These are phyloP conservation scores for Scolopax bukidnonensis DNA, from an alignment of 2,797 vertebrate species.

Conservation along the genomic window DNA sequence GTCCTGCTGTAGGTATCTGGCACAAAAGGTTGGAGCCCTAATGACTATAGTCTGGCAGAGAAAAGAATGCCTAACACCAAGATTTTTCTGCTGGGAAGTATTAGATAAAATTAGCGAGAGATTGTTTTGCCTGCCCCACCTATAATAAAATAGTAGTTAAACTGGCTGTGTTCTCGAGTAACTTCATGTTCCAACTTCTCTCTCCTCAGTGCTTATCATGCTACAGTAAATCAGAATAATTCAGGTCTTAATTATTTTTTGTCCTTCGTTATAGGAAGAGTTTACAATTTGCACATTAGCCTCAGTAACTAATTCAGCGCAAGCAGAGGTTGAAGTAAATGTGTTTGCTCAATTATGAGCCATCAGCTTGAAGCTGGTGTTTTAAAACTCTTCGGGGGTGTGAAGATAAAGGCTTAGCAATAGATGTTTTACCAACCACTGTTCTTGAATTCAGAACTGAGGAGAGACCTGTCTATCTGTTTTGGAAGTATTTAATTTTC, in stretches of 20 bases:
- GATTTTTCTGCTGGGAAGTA: background rate
- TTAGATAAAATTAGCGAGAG: conserved; percentile 19
- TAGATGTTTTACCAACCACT: background rate
- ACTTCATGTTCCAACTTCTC: conserved; percentile 3
- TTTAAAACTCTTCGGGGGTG: background rate
- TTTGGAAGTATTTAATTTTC: background rate
- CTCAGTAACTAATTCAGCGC: background rate
- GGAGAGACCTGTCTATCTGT: fast-evolving
- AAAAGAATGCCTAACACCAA: background rate
- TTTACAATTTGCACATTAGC: background rate
- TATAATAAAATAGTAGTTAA: conserved; percentile 40
- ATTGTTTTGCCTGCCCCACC: conserved; percentile 39
- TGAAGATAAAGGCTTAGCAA: background rate
- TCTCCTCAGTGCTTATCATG: background rate
- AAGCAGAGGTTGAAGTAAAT: background rate
- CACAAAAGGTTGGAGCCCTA: background rate
- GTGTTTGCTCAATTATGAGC: background rate
- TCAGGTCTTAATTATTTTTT: conserved; percentile 12
- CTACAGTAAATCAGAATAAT: background rate
- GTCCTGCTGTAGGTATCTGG: background rate
- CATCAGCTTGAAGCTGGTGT: background rate
- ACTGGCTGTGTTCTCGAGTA: conserved; percentile 50
- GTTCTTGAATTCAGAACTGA: background rate
- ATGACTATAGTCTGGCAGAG: background rate
- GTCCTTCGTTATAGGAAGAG: background rate